A percentile compares a stretch with the other conserved stretches of the same genome.
These are phyloP conservation scores for Valencia hispanica DNA, from an alignment of 2,797 vertebrate genomes.

Conservation along the genomic window DNA sequence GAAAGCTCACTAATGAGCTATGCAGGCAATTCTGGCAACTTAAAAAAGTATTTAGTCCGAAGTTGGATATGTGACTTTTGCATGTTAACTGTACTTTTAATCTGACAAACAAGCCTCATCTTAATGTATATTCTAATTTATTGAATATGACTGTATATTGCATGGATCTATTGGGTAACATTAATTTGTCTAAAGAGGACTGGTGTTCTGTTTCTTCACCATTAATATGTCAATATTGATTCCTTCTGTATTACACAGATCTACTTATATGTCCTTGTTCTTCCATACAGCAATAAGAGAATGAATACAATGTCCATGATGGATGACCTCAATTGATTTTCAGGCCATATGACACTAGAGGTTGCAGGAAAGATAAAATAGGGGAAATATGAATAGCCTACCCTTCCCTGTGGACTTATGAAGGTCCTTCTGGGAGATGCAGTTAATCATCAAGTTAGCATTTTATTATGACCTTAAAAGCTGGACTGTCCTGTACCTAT, in stretches of 20 bases:
- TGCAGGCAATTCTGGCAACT: slow-evolving; percentile 39
- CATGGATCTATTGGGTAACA: slow-evolving; percentile 1
- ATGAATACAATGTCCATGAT: slow-evolving; percentile 33
- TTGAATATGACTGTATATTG: background rate
- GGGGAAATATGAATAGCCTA: slow-evolving; percentile 43
- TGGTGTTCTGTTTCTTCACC: slow-evolving; percentile 7
- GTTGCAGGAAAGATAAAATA: slow-evolving; percentile 46
- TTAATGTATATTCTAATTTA: background rate
- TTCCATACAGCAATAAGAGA: slow-evolving; percentile 20
- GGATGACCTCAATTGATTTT: slow-evolving; percentile 49
- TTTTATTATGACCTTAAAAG: slow-evolving; percentile 2
- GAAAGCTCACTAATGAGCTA: slow-evolving; percentile 36
- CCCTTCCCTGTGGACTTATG: slow-evolving; percentile 22
- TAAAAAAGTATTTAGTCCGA: background rate
- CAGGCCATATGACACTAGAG: slow-evolving; percentile 43
- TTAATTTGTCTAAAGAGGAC: background rate
- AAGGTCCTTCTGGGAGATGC: slow-evolving; percentile 32
- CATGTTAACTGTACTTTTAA: slow-evolving; percentile 8
- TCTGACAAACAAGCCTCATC: background rate
- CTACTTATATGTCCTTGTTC: slow-evolving; percentile 28
- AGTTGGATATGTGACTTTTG: slow-evolving; percentile 4
- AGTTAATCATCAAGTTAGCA: slow-evolving; percentile 33
- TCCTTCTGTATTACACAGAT: slow-evolving; percentile 11
- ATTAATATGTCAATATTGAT: slow-evolving; percentile 48
- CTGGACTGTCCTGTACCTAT: background rate